Base-by-base conservation (phyloP, 64 coral and sea anemone species). In the Orbicella faveolata region DNA sequence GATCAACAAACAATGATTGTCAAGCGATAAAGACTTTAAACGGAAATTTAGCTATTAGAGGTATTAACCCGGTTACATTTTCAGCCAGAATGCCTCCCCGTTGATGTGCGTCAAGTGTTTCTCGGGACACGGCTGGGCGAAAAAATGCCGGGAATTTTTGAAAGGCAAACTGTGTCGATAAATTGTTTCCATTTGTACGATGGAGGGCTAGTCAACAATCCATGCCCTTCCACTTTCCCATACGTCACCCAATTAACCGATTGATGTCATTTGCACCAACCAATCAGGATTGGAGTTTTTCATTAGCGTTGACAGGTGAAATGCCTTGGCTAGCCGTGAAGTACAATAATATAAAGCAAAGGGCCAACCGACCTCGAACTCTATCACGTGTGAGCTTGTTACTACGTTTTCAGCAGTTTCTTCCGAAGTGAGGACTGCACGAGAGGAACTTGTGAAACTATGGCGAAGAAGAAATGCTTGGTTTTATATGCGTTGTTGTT, bases 1-100 rank as follows among this genome's bases (percentile, higher is more conserved):
- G 80, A 63, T 91, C 44, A 59, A 91, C 82, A 91, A 91, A 84
- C 89, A 91, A 85, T 91, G 73, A 91, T 76, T 76, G 86, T 77
- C 75, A 62, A 76, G 57, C 75, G 51, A 76, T 88, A 88, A 75
- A 88, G 59, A 88, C 86, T 88, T 87, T 76, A 61, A 75, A 37
- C 72, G 72, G 70, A 76, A 88, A 77, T 77, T 75, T 77, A 88
- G 82, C 82, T 85, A 85, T 85, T 85, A 72, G 21, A 85, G 82
- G 82, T 52, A 85, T 85, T 77, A 36, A 88, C 19, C 54, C 12
- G 65, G 52, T 88, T 36, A 26, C 73, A 12, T 88, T 75, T 62
- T 53, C 74, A 57, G 51, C 52, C 52, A 37, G 30, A 78, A 39
- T 48, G 76, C 36, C 36, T 19, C 33, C 17, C 20, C 36, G 69